Evolutionary conservation across 2,797 vertebrate species (phyloP).

Genomic region (Dicrostonyx torquatus): DNA sequence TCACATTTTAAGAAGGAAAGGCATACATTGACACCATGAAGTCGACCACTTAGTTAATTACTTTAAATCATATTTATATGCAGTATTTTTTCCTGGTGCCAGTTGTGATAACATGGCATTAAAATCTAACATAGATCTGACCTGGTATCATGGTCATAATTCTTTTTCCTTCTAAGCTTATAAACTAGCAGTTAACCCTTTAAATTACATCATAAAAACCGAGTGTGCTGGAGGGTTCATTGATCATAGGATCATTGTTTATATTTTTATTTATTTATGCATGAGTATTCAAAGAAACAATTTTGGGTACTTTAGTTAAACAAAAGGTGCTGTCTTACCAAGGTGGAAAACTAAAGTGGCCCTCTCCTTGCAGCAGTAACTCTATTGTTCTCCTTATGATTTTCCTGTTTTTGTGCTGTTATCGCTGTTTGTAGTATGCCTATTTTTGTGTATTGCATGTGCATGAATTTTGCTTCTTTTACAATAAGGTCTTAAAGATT

Average conservation of each 20-base stretch:
- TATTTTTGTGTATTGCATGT: not conserved
- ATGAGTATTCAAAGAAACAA: constrained; percentile 19
- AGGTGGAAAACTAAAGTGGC: too few relatives aligned
- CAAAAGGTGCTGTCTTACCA: too few relatives aligned
- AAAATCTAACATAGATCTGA: not conserved
- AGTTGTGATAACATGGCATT: not conserved
- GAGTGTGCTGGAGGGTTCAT: not conserved
- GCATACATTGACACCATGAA: not conserved
- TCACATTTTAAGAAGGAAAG: constrained; percentile 48
- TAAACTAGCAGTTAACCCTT: not conserved
- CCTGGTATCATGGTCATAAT: not conserved
- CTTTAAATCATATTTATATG: constrained; percentile 67
- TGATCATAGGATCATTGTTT: not conserved
- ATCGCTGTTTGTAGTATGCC: not conserved
- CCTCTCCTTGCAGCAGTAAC: too few relatives aligned
- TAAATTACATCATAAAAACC: constrained; percentile 3
- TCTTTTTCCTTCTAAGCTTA: constrained; percentile 2
- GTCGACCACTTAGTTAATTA: constrained; percentile 59
- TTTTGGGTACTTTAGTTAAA: not conserved
- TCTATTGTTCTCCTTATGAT: not conserved
- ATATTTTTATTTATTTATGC: constrained; percentile 1
- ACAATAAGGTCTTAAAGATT: constrained; percentile 8
- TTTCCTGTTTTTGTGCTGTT: not conserved
- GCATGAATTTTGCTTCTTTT: not conserved
- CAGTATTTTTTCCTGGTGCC: not conserved